Evolutionary conservation across 1,140 invertebrate genomes (phyloP).

Genomic region (Cydia pomonella): DNA sequence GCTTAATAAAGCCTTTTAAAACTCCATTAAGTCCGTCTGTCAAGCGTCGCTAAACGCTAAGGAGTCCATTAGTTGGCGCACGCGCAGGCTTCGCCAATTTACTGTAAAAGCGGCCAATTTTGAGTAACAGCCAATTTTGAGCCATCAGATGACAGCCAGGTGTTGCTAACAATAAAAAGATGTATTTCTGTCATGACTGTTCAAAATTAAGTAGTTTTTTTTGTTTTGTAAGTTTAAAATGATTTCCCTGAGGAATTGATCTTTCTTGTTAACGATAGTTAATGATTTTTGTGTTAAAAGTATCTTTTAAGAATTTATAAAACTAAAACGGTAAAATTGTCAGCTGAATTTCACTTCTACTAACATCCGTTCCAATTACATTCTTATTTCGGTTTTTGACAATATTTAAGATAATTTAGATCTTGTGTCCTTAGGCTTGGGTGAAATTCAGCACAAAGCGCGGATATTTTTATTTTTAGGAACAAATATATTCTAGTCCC

Average conservation of each 20-base stretch:
- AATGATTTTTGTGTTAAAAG: too few relatives aligned
- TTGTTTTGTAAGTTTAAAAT: background rate
- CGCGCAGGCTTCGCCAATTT: slow-evolving; percentile 10
- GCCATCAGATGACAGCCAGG: background rate
- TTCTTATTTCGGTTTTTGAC: too few relatives aligned
- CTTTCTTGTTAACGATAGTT: too few relatives aligned
- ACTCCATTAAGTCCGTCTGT: slow-evolving; percentile 6
- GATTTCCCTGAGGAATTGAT: background rate
- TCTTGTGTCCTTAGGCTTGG: too few relatives aligned
- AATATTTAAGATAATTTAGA: too few relatives aligned
- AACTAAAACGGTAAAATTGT: too few relatives aligned
- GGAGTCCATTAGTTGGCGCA: slow-evolving; percentile 5
- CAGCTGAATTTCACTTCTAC: too few relatives aligned
- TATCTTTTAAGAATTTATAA: too few relatives aligned
- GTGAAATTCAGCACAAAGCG: too few relatives aligned
- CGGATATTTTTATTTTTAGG: too few relatives aligned
- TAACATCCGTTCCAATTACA: too few relatives aligned
- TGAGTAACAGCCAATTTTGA: background rate
- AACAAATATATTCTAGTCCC: too few relatives aligned
- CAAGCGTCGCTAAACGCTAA: slow-evolving; percentile 16
- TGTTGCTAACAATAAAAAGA: background rate
- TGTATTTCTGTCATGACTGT: background rate
- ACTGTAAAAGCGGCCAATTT: slow-evolving; percentile 19
- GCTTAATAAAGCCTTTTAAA: slow-evolving; percentile 14
- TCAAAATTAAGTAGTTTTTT: background rate